phyloP scores from a whole-genome alignment of 2,888 invertebrate species.

The Lasiommata megera region DNA sequence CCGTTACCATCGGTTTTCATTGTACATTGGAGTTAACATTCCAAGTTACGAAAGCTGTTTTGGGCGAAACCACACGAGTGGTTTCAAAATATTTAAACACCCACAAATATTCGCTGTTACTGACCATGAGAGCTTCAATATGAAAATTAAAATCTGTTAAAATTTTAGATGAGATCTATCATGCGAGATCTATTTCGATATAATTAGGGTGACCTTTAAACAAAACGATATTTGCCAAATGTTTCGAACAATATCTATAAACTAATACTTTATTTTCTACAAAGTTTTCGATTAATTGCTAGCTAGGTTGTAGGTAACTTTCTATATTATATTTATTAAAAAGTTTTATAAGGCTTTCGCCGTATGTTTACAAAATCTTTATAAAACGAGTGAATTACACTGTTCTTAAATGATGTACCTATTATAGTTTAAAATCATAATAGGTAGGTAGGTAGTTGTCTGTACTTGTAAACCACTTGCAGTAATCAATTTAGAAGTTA shows the following conservation, averaged over 20 bases:
- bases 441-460: background rate
- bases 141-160: background rate
- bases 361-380: conserved; percentile 3
- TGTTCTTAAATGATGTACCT: background rate
- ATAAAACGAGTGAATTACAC: background rate
- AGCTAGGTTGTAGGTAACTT: conserved; percentile 8
- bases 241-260: conserved; percentile 9
- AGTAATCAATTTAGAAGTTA: too few species aligned
- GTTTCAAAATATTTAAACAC: too few species aligned
- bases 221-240: conserved; percentile 14
- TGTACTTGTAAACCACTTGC: too few species aligned
- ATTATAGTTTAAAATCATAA: background rate
- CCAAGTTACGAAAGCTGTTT: too few species aligned
- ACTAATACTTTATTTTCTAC: conserved; percentile 2
- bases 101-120: too few species aligned
- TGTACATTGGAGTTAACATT: too few species aligned
- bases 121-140: background rate
- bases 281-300: conserved; percentile 8
- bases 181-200: background rate
- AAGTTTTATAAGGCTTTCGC: background rate
- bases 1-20: too few species aligned
- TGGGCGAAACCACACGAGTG: too few species aligned
- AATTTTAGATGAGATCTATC: background rate
- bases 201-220: conserved; percentile 1
- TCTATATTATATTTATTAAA: background rate